Percentiles rank a stretch among this genome's conserved stretches.
Conservation (phyloP, 2,113 vertebrate genomes). For the Nematolebias whitei region DNA sequence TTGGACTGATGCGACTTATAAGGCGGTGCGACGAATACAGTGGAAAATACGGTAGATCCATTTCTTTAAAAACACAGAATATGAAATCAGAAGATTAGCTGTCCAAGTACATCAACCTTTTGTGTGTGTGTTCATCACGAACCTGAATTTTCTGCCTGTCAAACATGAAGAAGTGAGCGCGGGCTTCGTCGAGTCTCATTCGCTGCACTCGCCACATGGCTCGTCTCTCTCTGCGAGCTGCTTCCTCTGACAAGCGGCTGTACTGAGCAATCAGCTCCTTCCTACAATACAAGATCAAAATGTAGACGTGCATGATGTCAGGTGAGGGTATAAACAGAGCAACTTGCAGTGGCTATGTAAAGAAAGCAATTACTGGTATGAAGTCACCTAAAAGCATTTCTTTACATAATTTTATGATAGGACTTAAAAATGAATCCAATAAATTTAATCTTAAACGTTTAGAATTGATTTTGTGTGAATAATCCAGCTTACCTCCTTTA, state of each 20-base stretch:
- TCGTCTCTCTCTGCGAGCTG: constrained; percentile 86
- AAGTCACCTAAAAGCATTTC: too few relatives aligned
- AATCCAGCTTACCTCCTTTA: too few relatives aligned
- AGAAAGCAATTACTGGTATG: too few relatives aligned
- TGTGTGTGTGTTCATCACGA: constrained; percentile 29
- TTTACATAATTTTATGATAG: too few relatives aligned
- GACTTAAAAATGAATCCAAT: too few relatives aligned
- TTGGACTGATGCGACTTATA: too few relatives aligned
- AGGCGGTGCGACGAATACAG: too few relatives aligned
- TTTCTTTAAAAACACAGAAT: not conserved
- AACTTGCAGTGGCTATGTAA: not conserved
- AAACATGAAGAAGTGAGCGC: constrained; percentile 82
- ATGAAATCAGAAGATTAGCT: not conserved
- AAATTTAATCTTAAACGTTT: too few relatives aligned
- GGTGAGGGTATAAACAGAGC: not conserved
- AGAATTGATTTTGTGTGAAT: too few relatives aligned
- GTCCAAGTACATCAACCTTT: not conserved
- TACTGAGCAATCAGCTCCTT: constrained; percentile 93
- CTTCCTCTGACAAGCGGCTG: constrained; percentile 90
- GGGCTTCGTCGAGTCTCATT: constrained; percentile 81
- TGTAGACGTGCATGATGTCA: not conserved
- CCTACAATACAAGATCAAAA: constrained; percentile 70
- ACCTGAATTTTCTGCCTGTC: constrained; percentile 83
- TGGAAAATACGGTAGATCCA: too few relatives aligned
- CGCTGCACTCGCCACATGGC: constrained; percentile 91